Percentiles rank a stretch among this genome's conserved stretches.
These are phyloP conservation scores for Athene cunicularia DNA, from an alignment of 2,113 vertebrate species.

Conservation along the genomic window DNA sequence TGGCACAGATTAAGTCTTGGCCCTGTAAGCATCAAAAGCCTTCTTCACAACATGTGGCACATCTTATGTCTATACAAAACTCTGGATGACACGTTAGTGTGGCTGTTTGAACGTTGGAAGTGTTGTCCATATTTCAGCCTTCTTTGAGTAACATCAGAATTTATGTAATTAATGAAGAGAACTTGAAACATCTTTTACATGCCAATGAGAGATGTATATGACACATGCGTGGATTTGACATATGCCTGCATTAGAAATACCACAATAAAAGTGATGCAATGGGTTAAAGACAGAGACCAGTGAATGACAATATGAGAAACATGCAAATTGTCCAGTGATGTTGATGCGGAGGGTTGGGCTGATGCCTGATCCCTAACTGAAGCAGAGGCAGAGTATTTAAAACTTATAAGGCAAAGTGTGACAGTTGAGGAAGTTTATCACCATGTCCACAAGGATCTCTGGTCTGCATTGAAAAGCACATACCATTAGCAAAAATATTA, in stretches of 20 bases:
- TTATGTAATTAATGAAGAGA: not conserved
- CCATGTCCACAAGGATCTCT: not conserved
- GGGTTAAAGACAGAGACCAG: not conserved
- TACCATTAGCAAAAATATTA: not conserved
- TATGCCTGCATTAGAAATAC: not conserved
- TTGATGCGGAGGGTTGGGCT: not conserved
- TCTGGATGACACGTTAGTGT: not conserved
- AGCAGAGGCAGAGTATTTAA: not conserved
- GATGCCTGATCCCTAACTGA: not conserved
- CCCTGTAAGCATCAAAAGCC: not conserved
- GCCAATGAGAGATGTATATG: not conserved
- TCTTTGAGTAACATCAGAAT: not conserved
- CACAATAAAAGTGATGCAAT: not conserved
- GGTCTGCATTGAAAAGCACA: fast-evolving
- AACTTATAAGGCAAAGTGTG: not conserved
- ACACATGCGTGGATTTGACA: not conserved
- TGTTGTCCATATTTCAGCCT: not conserved
- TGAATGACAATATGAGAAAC: not conserved
- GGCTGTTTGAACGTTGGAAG: not conserved
- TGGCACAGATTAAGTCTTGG: not conserved
- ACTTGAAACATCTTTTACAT: not conserved
- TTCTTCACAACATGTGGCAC: not conserved
- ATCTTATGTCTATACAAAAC: not conserved
- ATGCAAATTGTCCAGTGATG: not conserved
- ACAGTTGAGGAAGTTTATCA: not conserved